Conservation (phyloP, 2,797 vertebrate species). For the Champsocephalus esox region DNA sequence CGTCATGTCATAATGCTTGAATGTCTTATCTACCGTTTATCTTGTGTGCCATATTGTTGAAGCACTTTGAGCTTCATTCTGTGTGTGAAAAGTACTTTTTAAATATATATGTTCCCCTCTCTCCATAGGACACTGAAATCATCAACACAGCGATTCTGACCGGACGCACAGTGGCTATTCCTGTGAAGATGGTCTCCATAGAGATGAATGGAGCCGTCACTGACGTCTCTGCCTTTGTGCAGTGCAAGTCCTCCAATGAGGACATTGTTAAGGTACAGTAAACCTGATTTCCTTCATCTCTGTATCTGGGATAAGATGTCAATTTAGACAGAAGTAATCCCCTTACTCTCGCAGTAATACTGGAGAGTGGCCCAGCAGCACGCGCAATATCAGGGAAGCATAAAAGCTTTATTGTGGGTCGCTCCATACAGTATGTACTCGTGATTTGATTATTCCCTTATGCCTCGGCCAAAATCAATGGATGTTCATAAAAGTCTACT, state of each 20-base stretch:
- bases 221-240: slow-evolving; percentile 90
- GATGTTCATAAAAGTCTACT: slow-evolving; percentile 43
- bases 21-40: too few species aligned
- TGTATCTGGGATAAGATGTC: slow-evolving; percentile 36
- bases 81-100: too few species aligned
- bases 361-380: slow-evolving; percentile 21
- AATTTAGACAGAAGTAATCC: slow-evolving; percentile 50
- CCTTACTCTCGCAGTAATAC: slow-evolving; percentile 44
- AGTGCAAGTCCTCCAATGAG: slow-evolving; percentile 96
- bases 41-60: too few species aligned
- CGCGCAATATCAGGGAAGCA: slow-evolving; percentile 56
- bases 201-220: slow-evolving; percentile 91
- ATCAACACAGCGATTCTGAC: slow-evolving; percentile 98
- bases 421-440: slow-evolving; percentile 29
- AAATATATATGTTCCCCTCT: slow-evolving; percentile 2
- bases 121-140: slow-evolving; percentile 93
- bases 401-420: slow-evolving; percentile 56
- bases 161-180: slow-evolving; percentile 95
- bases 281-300: slow-evolving; percentile 36
- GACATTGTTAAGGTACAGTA: slow-evolving; percentile 94
- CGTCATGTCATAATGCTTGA: too few species aligned
- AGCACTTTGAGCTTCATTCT: too few species aligned
- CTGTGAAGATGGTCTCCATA: slow-evolving; percentile 97
- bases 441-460: slow-evolving; percentile 54
- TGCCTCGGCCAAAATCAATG: slow-evolving; percentile 61